These are phyloP conservation scores for Trilocha varians DNA, from an alignment of 2,888 invertebrate genomes.

Conservation along the genomic window DNA sequence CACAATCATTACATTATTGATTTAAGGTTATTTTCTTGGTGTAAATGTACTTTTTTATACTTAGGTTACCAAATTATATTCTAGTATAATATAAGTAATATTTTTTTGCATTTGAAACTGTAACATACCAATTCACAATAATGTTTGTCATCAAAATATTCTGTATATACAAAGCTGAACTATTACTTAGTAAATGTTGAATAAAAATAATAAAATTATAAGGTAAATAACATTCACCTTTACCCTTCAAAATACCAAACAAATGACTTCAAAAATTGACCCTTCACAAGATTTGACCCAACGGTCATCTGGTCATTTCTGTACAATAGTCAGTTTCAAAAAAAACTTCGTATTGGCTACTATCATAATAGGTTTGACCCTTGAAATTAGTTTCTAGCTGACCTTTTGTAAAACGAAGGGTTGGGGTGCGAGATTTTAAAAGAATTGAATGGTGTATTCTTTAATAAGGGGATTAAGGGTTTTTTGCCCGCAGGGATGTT, in stretches of 20 bases:
- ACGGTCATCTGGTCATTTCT: slow-evolving; percentile 60
- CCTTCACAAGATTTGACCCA: slow-evolving; percentile 44
- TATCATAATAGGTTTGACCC: slow-evolving; percentile 47
- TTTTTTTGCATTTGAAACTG: no score
- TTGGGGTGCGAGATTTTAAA: slow-evolving; percentile 45
- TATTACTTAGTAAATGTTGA: not conserved
- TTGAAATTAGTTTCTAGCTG: slow-evolving; percentile 38
- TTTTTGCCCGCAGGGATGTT: slow-evolving; percentile 4
- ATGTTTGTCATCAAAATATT: no score
- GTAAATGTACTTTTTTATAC: no score
- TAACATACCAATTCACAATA: no score
- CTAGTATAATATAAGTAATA: no score
- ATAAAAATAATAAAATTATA: not conserved
- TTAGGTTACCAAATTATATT: no score
- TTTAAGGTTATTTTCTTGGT: no score
- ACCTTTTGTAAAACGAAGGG: slow-evolving; percentile 35
- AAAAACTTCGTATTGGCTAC: slow-evolving; percentile 51
- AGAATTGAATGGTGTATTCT: slow-evolving; percentile 10
- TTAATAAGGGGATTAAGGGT: slow-evolving; percentile 9
- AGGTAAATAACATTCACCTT: not conserved
- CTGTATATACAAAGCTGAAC: no score
- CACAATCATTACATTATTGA: no score
- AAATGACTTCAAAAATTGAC: slow-evolving; percentile 25
- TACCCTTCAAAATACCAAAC: not conserved
- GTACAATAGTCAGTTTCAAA: slow-evolving; percentile 46